Evolutionary conservation across 2,113 vertebrate genomes (phyloP).

Genomic region (Neolamprologus ventralis): DNA sequence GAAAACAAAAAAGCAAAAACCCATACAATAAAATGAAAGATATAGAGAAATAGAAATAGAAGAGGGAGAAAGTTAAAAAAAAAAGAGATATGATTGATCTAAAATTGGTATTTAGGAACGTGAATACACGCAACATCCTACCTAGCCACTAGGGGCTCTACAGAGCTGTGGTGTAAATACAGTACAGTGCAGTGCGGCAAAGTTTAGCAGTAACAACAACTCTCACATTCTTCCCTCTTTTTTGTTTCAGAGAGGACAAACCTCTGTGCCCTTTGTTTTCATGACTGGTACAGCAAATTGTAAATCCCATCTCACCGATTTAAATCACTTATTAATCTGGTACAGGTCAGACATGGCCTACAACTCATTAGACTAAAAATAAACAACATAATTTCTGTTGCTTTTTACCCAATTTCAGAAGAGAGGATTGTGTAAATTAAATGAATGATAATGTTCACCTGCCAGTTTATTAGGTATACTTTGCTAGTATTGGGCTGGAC

Average conservation of each 20-base stretch:
- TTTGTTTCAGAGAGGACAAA: neutral
- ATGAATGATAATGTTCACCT: neutral
- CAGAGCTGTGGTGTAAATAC: conserved; percentile 16
- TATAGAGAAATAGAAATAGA: neutral
- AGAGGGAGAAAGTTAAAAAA: neutral
- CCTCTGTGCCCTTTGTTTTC: neutral
- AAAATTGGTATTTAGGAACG: neutral
- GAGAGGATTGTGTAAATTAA: neutral
- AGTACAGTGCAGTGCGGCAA: neutral
- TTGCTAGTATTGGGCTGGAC: neutral
- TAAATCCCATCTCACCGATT: neutral
- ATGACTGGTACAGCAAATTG: neutral
- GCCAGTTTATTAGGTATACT: neutral
- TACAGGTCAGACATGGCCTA: neutral
- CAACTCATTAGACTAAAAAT: neutral
- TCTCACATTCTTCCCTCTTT: neutral
- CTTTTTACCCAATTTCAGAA: neutral
- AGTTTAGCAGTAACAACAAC: neutral
- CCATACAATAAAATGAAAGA: neutral
- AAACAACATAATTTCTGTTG: neutral
- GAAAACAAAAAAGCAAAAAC: neutral
- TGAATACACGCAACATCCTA: neutral
- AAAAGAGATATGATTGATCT: neutral
- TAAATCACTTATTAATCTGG: neutral
- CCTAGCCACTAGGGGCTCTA: conserved; percentile 56